Evolutionary conservation across 2,888 invertebrate species (phyloP), one percentile per base, ranked within the genome.

Genomic region (Acanthococcus lagerstroemiae): DNA sequence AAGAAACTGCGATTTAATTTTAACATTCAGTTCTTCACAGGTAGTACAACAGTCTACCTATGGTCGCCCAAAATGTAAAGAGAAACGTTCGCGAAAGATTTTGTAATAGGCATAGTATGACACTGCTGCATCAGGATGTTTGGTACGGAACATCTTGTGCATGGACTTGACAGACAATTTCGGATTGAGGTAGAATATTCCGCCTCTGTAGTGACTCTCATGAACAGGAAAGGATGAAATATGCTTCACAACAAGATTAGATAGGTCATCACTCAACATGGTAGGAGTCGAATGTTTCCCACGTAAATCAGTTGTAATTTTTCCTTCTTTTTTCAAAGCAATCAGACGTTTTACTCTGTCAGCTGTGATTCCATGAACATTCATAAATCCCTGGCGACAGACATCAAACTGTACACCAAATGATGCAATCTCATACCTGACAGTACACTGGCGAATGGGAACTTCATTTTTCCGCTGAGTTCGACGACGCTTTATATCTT

Each of bases 1-100:
- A n/a, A 7, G 17, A 48, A 48, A 7, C 17, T 12, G 6, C 17
- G n/a, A n/a, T 48, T 12, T 19, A 12, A 17, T 7, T 19, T 69
- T 69, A 22, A 52, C 57, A 15, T 27, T 19, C 25, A 67, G 46
- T 52, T 67, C 61, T 54, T 69, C 61, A 52, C 66, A 65, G 25
- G 25, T 56, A 12, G 52, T 57, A 46, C 66, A 69, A 3, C 61
- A 63, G 37, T 66, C 68, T 24, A 67, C 67, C 63, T 67, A 65
- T 45, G 67, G 67, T 57, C 69, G 22, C 9, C 69, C 68, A 54
- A 69, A 68, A 24, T 55, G 22, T 48, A 58, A 67, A 55, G 56
- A 25, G n/a, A 56, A 69, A 27, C 69, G 68, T n/a, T 66, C 46
- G 52, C 67, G 55, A 57, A 68, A 57, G 57, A 66, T 57, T 44